Percentiles rank a stretch among this genome's conserved stretches.
Conservation (phyloP, 2,888 invertebrate genomes). For the Crossocerus cetratus region DNA sequence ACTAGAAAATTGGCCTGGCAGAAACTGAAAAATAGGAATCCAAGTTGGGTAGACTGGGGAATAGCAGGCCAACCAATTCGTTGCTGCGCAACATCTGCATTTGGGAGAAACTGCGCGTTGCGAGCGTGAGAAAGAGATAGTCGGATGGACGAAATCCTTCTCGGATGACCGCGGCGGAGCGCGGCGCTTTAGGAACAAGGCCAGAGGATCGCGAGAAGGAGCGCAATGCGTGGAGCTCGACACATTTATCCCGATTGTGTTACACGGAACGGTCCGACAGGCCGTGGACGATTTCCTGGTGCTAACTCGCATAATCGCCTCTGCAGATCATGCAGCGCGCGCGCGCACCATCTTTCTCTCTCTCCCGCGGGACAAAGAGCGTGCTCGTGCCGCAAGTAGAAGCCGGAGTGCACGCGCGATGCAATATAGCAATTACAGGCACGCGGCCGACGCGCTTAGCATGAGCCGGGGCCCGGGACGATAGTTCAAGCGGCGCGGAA, state of each 20-base stretch:
- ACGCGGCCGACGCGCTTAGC: slow-evolving; percentile 12
- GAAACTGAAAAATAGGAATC: no score
- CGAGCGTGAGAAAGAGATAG: no score
- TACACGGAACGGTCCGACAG: slow-evolving; percentile 21
- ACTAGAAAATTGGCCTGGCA: neutral
- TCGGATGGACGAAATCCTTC: no score
- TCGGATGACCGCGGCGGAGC: no score
- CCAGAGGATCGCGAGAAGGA: slow-evolving; percentile 27
- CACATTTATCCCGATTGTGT: slow-evolving; percentile 38
- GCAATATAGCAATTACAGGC: slow-evolving; percentile 46
- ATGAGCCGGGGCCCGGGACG: slow-evolving; percentile 41
- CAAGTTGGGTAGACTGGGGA: no score
- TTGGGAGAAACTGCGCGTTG: no score
- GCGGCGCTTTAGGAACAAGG: slow-evolving; percentile 28
- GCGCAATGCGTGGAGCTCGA: slow-evolving; percentile 21
- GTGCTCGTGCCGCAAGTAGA: no score
- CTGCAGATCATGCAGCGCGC: slow-evolving; percentile 15
- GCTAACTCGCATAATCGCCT: slow-evolving; percentile 33
- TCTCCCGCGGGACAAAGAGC: no score
- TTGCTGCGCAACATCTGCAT: no score
- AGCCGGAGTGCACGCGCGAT: slow-evolving; percentile 18
- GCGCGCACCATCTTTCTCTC: slow-evolving; percentile 9
- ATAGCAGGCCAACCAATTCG: no score
- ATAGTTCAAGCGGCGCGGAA: slow-evolving; percentile 38
- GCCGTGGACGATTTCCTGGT: slow-evolving; percentile 39